phyloP scores from a whole-genome alignment of 2,888 invertebrate genomes.

The Ditylenchus weischeri region DNA sequence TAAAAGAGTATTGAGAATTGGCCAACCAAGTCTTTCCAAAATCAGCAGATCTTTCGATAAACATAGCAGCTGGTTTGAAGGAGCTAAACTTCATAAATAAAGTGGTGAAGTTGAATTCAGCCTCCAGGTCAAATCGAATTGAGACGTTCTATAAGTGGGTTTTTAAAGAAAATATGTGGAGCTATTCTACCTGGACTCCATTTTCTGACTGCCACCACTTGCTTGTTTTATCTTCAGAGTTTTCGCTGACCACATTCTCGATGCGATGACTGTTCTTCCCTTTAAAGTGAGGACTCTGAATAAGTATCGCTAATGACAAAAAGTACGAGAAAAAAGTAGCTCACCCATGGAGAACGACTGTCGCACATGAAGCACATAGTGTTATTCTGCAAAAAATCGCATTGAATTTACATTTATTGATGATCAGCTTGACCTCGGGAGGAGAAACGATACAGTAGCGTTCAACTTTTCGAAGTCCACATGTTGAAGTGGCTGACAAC shows the following conservation, averaged over 20 bases:
- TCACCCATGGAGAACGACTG: conserved; percentile 63
- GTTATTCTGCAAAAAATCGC: conserved; percentile 19
- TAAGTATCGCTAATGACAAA: background rate
- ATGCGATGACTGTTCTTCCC: conserved; percentile 40
- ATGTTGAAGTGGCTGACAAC: conserved; percentile 87
- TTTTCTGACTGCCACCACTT: conserved; percentile 99
- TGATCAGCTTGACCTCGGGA: conserved; percentile 71
- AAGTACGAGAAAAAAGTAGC: background rate
- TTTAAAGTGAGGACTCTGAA: background rate
- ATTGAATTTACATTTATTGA: background rate
- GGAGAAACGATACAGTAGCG: conserved; percentile 91
- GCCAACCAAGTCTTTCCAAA: conserved; percentile 87
- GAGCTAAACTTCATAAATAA: conserved; percentile 96
- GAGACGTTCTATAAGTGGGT: conserved; percentile 63
- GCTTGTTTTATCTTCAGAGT: conserved; percentile 48
- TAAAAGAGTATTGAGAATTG: background rate
- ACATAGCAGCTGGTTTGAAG: conserved; percentile 94
- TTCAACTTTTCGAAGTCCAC: conserved; percentile 71
- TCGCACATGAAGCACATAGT: conserved; percentile 89
- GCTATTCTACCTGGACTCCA: conserved; percentile 70
- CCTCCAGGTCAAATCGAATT: conserved; percentile 88
- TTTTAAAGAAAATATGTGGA: background rate
- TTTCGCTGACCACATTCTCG: conserved; percentile 57
- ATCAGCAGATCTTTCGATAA: conserved; percentile 92
- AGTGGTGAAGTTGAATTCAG: conserved; percentile 98